Evolutionary conservation across 2,888 invertebrate species (phyloP).

Genomic region (Lithophane socia): DNA sequence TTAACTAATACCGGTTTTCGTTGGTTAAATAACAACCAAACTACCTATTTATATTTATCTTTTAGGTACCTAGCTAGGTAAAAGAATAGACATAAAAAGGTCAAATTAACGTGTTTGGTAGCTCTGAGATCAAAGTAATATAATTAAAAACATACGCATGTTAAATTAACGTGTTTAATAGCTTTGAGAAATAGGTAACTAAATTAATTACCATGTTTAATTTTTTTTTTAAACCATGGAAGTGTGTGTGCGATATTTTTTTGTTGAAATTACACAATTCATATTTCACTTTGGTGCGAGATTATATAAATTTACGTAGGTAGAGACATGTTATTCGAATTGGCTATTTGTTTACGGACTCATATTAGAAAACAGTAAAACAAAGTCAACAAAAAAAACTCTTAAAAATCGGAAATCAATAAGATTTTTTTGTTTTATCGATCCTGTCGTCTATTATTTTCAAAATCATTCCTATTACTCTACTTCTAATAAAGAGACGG

Average conservation of each 20-base stretch:
- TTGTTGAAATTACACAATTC: slow-evolving; percentile 4
- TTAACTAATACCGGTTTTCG: neutral
- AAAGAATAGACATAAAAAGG: neutral
- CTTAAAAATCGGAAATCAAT: too few relatives aligned
- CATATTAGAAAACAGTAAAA: neutral
- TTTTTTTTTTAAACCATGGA: neutral
- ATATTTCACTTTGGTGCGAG: slow-evolving; percentile 8
- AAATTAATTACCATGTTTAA: slow-evolving; percentile 7
- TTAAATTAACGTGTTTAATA: slow-evolving; percentile 13
- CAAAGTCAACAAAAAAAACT: neutral
- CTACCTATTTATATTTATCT: neutral
- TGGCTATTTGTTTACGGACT: neutral
- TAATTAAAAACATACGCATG: neutral
- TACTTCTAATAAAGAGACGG: neutral
- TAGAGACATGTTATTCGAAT: neutral
- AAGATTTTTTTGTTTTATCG: too few relatives aligned
- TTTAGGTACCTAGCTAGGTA: neutral
- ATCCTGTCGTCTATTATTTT: too few relatives aligned
- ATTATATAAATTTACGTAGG: neutral
- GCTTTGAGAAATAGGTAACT: neutral
- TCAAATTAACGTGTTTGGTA: slow-evolving; percentile 17
- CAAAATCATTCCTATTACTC: neutral
- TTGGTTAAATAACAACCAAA: neutral
- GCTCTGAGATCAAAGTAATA: neutral
- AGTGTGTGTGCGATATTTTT: neutral